phyloP scores from a whole-genome alignment of 1,140 invertebrate genomes.

The Apocrypta bakeri region DNA sequence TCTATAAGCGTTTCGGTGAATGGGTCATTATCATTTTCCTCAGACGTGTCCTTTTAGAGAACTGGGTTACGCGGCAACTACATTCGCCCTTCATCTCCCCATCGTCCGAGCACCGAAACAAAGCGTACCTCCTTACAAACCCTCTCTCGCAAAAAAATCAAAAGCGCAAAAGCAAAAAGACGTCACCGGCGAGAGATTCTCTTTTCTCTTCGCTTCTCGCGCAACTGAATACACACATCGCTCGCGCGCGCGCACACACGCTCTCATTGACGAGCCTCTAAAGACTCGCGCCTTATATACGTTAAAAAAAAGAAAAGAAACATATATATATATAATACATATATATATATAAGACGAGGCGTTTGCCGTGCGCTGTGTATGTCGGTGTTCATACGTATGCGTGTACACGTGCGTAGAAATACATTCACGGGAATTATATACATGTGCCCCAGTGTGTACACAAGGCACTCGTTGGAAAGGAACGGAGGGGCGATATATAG shows the following conservation, averaged over 20 bases:
- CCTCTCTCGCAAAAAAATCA: not conserved
- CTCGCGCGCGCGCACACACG: not conserved
- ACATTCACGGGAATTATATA: slow-evolving; percentile 17
- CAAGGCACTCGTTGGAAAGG: slow-evolving; percentile 39
- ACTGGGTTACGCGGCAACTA: not conserved
- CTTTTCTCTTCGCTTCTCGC: not conserved
- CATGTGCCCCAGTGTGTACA: not conserved
- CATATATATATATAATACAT: not conserved
- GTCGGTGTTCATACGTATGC: slow-evolving; percentile 21
- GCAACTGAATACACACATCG: not conserved
- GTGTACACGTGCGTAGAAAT: slow-evolving; percentile 41
- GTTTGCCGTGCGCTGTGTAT: not conserved
- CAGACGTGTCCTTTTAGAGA: not conserved
- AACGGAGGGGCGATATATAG: slow-evolving; percentile 28
- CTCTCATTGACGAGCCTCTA: slow-evolving; percentile 41
- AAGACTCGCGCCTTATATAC: not conserved
- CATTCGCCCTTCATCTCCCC: not conserved
- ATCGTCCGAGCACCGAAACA: not conserved
- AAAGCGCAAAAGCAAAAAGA: not conserved
- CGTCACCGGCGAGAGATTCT: not conserved
- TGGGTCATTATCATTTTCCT: too few relatives aligned
- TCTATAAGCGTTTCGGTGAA: too few relatives aligned
- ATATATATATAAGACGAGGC: not conserved
- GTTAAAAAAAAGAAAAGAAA: not conserved
- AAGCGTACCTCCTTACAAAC: not conserved